Base-by-base conservation (phyloP, 2,113 vertebrate species). In the Mola mola region DNA sequence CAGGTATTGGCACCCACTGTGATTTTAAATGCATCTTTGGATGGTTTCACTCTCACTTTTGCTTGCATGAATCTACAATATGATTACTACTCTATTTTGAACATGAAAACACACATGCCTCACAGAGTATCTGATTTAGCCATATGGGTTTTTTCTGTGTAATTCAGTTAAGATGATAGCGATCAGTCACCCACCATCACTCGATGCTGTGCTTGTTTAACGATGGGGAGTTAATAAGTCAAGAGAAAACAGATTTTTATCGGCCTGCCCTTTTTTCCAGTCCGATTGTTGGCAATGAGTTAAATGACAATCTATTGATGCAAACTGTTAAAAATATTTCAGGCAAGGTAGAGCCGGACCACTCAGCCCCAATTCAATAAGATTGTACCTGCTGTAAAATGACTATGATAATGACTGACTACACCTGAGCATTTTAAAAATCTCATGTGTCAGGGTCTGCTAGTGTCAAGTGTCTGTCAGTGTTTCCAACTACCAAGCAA, bases 101-200 rank as follows among this genome's bases (percentile, higher is more conserved):
- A 62, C 42, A 72, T 75, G 74, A 60, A 61, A 31, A 41, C 26
- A 42, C 38, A 51, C 62, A 38, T 66, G 13, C 12, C 33, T 34
- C 15, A 13, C 33, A 13, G n/a, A 47, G 52, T 64, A 68, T 43
- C 34, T 17, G 40, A n/a, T n/a, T n/a, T n/a, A n/a, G n/a, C n/a
- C 6, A 17, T 36, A 21, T 49, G 16, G 13, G n/a, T 24, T 36
- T 77, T 74, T 74, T 40, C 29, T 37, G 28, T 43, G 49, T 42
- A 60, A 63, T 53, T 76, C 22, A 29, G 22, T 31, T 46, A 61
- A 22, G 34, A 57, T 60, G 37, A 57, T 46, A 11, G 34, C 21
- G 13, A 74, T 82, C 72, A 72, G 63, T 72, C 81, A 72, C 50
- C 41, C 47, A 15, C 43, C 49, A 65, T 81, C 83, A 55, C 71